A percentile compares a stretch with the other conserved stretches of the same genome.
Evolutionary conservation across 2,113 vertebrate species (phyloP).

Genomic region (Mastomys coucha): DNA sequence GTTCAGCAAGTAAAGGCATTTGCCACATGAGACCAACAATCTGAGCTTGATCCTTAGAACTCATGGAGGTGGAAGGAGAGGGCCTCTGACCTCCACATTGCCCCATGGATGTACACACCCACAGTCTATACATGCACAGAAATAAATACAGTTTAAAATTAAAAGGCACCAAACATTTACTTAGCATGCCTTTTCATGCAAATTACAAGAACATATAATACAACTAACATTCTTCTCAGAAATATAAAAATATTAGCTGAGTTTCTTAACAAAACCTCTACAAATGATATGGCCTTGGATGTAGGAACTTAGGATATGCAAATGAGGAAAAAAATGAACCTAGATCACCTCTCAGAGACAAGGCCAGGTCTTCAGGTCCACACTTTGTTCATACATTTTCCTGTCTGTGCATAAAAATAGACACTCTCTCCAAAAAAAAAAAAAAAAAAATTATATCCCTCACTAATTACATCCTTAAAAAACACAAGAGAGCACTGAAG

Average conservation of each 20-base stretch:
- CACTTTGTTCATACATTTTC: background rate
- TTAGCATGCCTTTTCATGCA: background rate
- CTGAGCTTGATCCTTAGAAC: background rate
- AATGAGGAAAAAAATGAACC: constrained; percentile 31
- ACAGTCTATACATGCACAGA: background rate
- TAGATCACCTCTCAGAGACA: background rate
- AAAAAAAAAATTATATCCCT: background rate
- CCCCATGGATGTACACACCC: too few species aligned
- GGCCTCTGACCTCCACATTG: background rate
- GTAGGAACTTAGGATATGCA: constrained; percentile 19
- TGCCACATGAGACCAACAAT: background rate
- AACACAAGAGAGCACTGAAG: background rate
- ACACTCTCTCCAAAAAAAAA: constrained; percentile 15
- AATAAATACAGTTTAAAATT: background rate
- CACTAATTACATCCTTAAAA: constrained; percentile 45
- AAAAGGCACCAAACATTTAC: background rate
- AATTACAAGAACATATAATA: background rate
- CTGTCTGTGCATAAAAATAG: background rate
- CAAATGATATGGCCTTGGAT: background rate
- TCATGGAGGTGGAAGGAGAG: background rate
- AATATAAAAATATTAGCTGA: constrained; percentile 27
- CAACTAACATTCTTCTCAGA: constrained; percentile 32
- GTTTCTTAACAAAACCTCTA: constrained; percentile 18
- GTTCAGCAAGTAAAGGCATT: background rate
- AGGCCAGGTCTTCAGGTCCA: background rate